These are phyloP conservation scores for Calyptomena viridis DNA, from an alignment of 2,113 vertebrate species.

Conservation along the genomic window DNA sequence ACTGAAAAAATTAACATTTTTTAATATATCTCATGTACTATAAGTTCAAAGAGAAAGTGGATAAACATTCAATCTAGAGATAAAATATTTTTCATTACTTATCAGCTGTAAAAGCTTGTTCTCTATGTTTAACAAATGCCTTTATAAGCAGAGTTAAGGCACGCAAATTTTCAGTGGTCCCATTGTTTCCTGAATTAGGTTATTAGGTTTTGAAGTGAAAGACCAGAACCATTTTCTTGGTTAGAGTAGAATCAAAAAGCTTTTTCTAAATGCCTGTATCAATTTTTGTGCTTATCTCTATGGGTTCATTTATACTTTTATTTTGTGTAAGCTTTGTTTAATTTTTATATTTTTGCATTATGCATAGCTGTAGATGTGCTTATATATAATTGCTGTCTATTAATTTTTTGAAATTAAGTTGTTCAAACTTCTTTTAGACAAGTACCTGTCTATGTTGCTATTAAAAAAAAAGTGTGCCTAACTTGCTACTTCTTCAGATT, in stretches of 20 bases:
- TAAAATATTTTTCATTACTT: not conserved
- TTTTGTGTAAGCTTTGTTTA: constrained; percentile 18
- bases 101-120: not conserved
- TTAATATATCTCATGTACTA: not conserved
- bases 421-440: not conserved
- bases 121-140: not conserved
- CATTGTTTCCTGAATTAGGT: not conserved
- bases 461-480: not conserved
- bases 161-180: not conserved
- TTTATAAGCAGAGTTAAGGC: not conserved
- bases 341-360: constrained; percentile 1
- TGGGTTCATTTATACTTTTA: not conserved
- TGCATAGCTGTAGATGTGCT: not conserved
- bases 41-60: not conserved
- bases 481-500: not conserved
- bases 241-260: not conserved
- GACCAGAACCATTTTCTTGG: not conserved
- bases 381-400: not conserved
- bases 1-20: not conserved
- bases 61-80: not conserved
- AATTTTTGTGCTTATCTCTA: not conserved
- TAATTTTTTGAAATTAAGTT: not conserved
- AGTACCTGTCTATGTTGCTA: not conserved
- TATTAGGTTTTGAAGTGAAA: not conserved
- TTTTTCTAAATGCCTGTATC: not conserved